Evolutionary conservation across 1,140 invertebrate species (phyloP).

Genomic region (Drosophila kikkawai): DNA sequence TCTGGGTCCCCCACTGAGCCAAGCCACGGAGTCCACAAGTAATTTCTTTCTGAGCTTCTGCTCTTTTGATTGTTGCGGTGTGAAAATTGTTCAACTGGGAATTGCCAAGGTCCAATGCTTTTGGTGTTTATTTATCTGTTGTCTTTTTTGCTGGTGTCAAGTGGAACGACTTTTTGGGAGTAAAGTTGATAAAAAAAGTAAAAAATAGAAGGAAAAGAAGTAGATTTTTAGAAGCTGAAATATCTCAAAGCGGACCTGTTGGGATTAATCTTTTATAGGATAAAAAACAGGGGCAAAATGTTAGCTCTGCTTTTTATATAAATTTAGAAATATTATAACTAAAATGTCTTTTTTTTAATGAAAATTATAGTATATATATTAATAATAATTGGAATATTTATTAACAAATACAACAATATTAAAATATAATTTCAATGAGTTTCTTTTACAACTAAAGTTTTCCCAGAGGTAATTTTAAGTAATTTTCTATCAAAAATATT

Average conservation of each 20-base stretch:
- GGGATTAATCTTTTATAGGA: background rate
- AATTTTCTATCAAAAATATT: background rate
- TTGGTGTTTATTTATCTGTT: constrained; percentile 7
- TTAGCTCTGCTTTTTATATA: background rate
- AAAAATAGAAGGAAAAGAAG: no score
- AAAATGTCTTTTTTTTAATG: background rate
- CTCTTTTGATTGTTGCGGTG: constrained; percentile 14
- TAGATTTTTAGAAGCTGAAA: no score
- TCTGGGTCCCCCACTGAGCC: constrained; percentile 1
- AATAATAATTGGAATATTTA: no score
- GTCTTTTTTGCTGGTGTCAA: background rate
- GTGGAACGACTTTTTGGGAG: background rate
- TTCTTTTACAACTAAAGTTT: no score
- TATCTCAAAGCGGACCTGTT: background rate
- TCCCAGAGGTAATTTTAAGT: background rate
- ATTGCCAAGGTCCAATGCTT: background rate
- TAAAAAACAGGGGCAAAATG: background rate
- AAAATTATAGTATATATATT: no score
- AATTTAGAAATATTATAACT: background rate
- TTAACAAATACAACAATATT: no score
- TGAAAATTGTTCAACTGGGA: constrained; percentile 10
- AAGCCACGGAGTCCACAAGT: constrained; percentile 5
- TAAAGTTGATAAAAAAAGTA: background rate
- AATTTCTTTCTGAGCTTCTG: constrained; percentile 12
- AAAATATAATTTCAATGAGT: no score